Percentiles rank a stretch among this genome's conserved stretches.
Conservation (phyloP, 2,113 vertebrate species). For the Colistium nudipinnis region DNA sequence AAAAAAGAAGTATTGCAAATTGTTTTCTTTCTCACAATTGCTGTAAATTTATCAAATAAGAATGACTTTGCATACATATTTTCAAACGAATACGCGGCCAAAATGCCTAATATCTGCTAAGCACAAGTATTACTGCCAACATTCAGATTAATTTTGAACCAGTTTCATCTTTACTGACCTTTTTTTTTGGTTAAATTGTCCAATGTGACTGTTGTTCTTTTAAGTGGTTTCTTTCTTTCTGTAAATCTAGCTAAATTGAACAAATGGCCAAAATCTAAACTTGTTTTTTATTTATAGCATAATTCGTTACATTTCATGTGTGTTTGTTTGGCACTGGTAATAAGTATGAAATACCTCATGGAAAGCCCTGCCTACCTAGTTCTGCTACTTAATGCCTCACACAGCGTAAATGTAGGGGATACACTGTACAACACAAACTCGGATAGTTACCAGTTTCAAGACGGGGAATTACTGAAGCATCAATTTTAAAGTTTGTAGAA, state of each 20-base stretch:
- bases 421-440: constrained; percentile 49
- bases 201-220: constrained; percentile 20
- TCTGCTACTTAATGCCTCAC: constrained; percentile 59
- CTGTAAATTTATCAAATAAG: background rate
- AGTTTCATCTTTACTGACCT: constrained; percentile 10
- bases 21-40: background rate
- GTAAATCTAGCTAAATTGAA: constrained; percentile 8
- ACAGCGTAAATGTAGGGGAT: constrained; percentile 39
- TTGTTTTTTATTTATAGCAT: constrained; percentile 37
- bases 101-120: constrained; percentile 29
- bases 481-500: constrained; percentile 1
- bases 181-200: constrained; percentile 17
- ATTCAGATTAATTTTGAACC: constrained; percentile 1
- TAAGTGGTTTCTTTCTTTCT: constrained; percentile 4
- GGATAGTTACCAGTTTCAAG: constrained; percentile 12
- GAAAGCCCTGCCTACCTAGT: constrained; percentile 58
- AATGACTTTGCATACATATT: background rate
- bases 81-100: background rate
- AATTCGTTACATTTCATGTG: constrained; percentile 26
- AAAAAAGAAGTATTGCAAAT: background rate
- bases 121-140: constrained; percentile 47
- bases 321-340: constrained; percentile 49
- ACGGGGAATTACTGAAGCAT: constrained; percentile 5
- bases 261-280: background rate
- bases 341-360: constrained; percentile 74